Percentiles rank a stretch among this genome's conserved stretches.
These are phyloP conservation scores for Idaea biselata DNA, from an alignment of 2,888 invertebrate genomes.

Conservation along the genomic window DNA sequence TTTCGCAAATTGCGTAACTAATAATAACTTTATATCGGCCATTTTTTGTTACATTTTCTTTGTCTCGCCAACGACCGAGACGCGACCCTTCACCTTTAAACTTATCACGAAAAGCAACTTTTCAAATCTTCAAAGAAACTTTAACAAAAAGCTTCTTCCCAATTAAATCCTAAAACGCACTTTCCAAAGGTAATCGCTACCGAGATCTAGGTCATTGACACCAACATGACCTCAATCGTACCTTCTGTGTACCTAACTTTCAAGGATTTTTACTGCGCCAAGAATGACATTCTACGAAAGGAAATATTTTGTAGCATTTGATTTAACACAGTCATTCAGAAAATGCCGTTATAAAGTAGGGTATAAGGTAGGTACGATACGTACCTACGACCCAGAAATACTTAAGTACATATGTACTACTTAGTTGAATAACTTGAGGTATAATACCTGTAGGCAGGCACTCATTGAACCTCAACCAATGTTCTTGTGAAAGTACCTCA, in stretches of 20 bases:
- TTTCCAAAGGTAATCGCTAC: background rate
- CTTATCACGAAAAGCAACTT: background rate
- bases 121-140: background rate
- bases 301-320: background rate
- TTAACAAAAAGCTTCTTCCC: background rate
- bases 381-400: constrained; percentile 7
- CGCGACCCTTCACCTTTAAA: background rate
- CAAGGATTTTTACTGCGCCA: constrained; percentile 20
- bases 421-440: constrained; percentile 23
- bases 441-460: constrained; percentile 26
- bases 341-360: constrained; percentile 9
- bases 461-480: constrained; percentile 68
- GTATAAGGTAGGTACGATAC: too few species aligned
- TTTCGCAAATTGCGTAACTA: constrained; percentile 63
- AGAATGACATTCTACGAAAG: background rate
- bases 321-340: constrained; percentile 8
- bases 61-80: constrained; percentile 38
- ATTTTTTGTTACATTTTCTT: constrained; percentile 52
- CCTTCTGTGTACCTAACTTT: constrained; percentile 36
- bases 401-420: constrained; percentile 53
- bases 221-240: constrained; percentile 43
- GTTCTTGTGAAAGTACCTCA: constrained; percentile 73
- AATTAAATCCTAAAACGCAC: background rate
- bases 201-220: constrained; percentile 43
- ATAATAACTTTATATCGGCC: constrained; percentile 41